These are phyloP conservation scores for Melanocharis versteri DNA, from an alignment of 2,113 vertebrate species.

Conservation along the genomic window DNA sequence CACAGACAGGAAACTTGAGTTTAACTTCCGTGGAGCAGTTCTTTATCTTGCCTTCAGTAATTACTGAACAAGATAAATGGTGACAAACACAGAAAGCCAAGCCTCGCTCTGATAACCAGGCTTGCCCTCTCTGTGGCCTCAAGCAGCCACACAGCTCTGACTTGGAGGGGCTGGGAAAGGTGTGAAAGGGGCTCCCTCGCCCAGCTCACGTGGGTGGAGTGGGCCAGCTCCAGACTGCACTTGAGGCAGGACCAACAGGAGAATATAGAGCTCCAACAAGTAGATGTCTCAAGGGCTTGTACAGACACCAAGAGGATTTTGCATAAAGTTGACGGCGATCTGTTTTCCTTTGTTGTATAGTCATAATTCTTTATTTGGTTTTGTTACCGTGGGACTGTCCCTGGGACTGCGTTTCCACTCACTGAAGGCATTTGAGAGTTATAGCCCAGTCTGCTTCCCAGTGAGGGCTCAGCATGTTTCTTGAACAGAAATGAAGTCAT, in stretches of 20 bases:
- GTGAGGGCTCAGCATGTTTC: background rate
- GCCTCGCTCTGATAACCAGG: background rate
- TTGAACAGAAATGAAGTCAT: background rate
- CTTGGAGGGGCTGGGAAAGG: background rate
- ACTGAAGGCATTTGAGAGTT: background rate
- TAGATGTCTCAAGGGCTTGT: background rate
- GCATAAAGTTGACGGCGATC: background rate
- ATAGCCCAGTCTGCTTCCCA: background rate
- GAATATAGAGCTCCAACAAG: background rate
- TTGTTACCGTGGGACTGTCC: background rate
- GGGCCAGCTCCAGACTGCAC: background rate
- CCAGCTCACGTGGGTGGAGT: background rate
- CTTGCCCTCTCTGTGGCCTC: background rate
- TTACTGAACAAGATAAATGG: background rate
- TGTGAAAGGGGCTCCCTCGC: background rate
- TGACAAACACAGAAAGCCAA: background rate
- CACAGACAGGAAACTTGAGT: background rate
- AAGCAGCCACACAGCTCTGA: background rate
- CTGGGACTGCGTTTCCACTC: background rate
- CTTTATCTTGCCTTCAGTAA: background rate
- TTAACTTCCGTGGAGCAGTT: background rate
- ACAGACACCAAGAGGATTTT: background rate
- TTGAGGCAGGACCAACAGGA: background rate
- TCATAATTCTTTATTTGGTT: background rate
- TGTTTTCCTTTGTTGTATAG: background rate